Base-by-base conservation (phyloP, 2,797 vertebrate genomes). In the Enteromius trimaculatus region DNA sequence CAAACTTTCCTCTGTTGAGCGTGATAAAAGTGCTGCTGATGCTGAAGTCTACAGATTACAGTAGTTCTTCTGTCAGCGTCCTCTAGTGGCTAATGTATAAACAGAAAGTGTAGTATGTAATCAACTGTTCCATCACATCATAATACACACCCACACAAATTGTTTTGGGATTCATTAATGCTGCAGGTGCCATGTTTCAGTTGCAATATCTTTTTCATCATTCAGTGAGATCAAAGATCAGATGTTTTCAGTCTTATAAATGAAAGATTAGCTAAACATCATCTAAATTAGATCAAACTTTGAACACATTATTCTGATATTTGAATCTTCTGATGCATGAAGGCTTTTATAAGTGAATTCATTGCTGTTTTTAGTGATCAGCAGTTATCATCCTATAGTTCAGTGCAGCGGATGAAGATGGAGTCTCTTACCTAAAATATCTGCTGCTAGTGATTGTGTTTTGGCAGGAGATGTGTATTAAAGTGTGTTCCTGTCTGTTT, bases 401-500 rank as follows among this genome's bases (percentile, higher is more conserved):
- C 10, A 74, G 60, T 29, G 26, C 26, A 62, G 64, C 17, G 34
- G 64, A 66, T 66, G 31, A 66, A 34, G 64, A 5, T 23, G 49
- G 21, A 55, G 72, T 62, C 74, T 77, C 74, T 39, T 58, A 58
- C 53, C 6, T 39, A 10, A 76, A 60, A 60, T 26, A 60, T 77
- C 53, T 26, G 53, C 74, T 19, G 34, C 53, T 68, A n/a, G 53
- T 31, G 85, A 19, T 62, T 23, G 65, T 70, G 11, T 84, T 55
- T 47, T 66, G 66, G 42, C 47, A 26, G 55, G 47, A 75, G 80
- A 77, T 86, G 69, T 91, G 87, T 86, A 84, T 92, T 88, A 82
- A 90, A 89, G 90, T 92, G 84, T 92, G 34, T 89, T 91, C 89
- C 88, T 91, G 53, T 89, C 14, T 83, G 77, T 86, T 92, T 84